Evolutionary conservation across 1,140 invertebrate species (phyloP), one percentile per base, ranked within the genome.

Genomic region (Heterodera carotae): DNA sequence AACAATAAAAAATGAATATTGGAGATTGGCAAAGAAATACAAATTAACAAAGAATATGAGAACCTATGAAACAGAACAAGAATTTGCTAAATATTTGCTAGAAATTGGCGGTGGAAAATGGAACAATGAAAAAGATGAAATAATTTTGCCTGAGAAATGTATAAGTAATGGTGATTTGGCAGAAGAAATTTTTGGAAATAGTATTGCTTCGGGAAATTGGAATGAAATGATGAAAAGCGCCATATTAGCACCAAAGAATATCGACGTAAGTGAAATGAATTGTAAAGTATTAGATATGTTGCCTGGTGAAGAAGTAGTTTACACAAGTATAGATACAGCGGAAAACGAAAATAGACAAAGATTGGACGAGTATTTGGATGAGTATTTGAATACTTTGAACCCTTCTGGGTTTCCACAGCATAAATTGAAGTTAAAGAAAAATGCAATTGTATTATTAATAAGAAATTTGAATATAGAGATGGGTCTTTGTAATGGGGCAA

Each of bases 51-150:
- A 33, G 84, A 86, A 66, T 81, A 86, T 67, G 79, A 39, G 36
- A 39, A 10, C 36, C 10, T 10, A 6, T 10, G 36, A 39, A 39
- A 39, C 36, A 39, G 36, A 39, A 64, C 70, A 72, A 76, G 48
- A 81, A 5, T 84, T 85, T 80, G 79, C 82, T 31, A 66, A 84
- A 39, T 73, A 67, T 73, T 29, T 85, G 12, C 25, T 84, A 39
- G n/a, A 81, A 53, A 64, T 84, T 29, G 84, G 82, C 36, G 64
- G 83, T 67, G 84, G 84, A 59, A 68, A 43, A 81, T 29, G 43
- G 64, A 72, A 80, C 36, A 56, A 68, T 66, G 75, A 75, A 33
- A 68, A 81, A 59, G 80, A 82, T 29, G 59, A 82, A 25, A 76
- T 81, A n/a, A 75, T 77, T 53, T 64, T 84, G 27, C 80, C 80